These are phyloP conservation scores for Diachasma alloeum DNA, from an alignment of 1,140 invertebrate genomes.

Conservation along the genomic window DNA sequence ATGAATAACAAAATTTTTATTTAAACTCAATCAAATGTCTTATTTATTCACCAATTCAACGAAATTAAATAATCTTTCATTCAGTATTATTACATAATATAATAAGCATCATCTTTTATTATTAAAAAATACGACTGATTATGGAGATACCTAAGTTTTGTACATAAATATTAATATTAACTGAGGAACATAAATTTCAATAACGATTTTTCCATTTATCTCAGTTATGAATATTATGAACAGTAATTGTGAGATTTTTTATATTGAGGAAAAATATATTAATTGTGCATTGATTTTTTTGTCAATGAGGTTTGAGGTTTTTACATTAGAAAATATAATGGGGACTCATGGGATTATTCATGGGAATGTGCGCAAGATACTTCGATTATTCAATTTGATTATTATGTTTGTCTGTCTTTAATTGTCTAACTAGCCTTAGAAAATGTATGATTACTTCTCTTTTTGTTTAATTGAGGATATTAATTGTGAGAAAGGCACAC, in stretches of 20 bases:
- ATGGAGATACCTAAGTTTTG: conserved; percentile 35
- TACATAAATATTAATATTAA: conserved; percentile 37
- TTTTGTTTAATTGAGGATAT: conserved; percentile 1
- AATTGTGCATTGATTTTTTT: background rate
- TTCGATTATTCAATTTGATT: background rate
- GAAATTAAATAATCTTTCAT: conserved; percentile 32
- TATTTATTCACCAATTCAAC: conserved; percentile 16
- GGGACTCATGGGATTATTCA: background rate
- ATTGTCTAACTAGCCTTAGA: conserved; percentile 15
- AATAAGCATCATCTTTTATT: background rate
- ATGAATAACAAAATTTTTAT: background rate
- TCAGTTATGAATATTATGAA: conserved; percentile 12
- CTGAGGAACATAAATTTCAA: conserved; percentile 22
- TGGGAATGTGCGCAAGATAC: conserved; percentile 12
- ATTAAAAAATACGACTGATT: conserved; percentile 38
- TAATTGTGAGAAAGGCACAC: conserved; percentile 14
- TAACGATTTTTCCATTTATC: conserved; percentile 4
- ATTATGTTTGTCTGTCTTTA: conserved; percentile 3
- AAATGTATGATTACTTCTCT: conserved; percentile 5
- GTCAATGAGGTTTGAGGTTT: background rate
- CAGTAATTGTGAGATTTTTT: background rate
- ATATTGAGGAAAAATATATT: background rate
- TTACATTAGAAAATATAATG: background rate
- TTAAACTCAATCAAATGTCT: background rate
- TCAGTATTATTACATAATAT: conserved; percentile 33